Percentiles rank a stretch among this genome's conserved stretches.
These are phyloP conservation scores for Callithrix jacchus DNA, from an alignment of 2,113 vertebrate genomes.

Conservation along the genomic window DNA sequence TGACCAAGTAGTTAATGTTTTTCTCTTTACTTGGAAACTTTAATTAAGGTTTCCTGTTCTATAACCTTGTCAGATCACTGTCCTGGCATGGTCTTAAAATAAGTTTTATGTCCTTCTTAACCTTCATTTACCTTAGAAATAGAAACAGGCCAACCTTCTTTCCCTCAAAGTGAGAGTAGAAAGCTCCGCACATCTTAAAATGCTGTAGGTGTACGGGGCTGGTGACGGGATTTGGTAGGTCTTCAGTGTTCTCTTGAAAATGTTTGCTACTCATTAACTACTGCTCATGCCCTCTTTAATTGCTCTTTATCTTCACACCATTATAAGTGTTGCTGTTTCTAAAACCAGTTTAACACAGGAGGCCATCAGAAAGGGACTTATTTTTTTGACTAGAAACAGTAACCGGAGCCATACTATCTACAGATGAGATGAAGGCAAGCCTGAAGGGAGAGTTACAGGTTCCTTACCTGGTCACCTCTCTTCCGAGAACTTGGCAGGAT, in stretches of 20 bases:
- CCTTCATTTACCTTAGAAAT: conserved; percentile 56
- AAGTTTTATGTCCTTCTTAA: conserved; percentile 52
- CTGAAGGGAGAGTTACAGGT: not conserved
- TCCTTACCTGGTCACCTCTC: not conserved
- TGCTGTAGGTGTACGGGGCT: not conserved
- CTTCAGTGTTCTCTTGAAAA: conserved; percentile 7
- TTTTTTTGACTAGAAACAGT: not conserved
- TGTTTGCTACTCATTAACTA: conserved; percentile 37
- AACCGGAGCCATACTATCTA: not conserved
- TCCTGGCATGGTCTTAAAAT: conserved; percentile 52
- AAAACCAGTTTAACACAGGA: not conserved
- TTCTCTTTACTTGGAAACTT: conserved; percentile 30
- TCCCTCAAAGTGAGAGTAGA: not conserved
- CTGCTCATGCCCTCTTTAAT: not conserved
- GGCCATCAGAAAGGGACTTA: not conserved
- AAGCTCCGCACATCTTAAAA: not conserved
- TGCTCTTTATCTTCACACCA: conserved; percentile 5
- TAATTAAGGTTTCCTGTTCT: conserved; percentile 60
- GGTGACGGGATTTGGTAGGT: not conserved
- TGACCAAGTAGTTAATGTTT: conserved; percentile 39
- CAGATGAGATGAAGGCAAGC: not conserved
- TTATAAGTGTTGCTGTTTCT: not conserved
- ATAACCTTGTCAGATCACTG: conserved; percentile 47
- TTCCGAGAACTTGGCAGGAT: not conserved
- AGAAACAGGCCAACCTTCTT: conserved; percentile 21